Evolutionary conservation across 2,113 vertebrate genomes (phyloP).

Genomic region (Bolborhynchus lineola): DNA sequence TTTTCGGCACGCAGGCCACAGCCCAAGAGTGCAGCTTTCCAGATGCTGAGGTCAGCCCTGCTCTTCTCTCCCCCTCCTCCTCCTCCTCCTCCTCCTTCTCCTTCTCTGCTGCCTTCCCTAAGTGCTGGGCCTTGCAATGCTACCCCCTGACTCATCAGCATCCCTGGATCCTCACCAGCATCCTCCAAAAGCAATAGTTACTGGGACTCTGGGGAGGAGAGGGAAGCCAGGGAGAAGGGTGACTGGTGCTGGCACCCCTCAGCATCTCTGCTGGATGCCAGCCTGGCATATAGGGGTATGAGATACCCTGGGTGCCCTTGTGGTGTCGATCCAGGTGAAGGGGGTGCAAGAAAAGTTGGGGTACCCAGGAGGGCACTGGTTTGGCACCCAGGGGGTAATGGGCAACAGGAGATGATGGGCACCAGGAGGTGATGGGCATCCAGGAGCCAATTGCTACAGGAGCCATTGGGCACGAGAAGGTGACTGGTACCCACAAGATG

Average conservation of each 20-base stretch:
- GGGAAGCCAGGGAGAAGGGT: not conserved
- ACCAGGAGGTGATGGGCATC: not conserved
- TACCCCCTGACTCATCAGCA: not conserved
- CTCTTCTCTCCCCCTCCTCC: not conserved
- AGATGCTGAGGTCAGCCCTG: conserved; percentile 78
- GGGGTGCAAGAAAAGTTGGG: not conserved
- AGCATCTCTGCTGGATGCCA: not conserved
- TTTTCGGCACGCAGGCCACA: conserved; percentile 77
- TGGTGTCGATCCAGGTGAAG: not conserved
- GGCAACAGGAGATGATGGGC: not conserved
- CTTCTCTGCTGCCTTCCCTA: not conserved
- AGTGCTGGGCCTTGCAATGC: not conserved
- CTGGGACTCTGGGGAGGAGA: not conserved
- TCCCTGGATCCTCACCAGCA: not conserved
- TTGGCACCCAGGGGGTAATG: not conserved
- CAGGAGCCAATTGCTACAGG: not conserved
- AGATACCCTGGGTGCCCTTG: not conserved
- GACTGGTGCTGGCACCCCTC: fast-evolving
- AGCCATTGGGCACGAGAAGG: not conserved
- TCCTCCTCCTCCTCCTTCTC: not conserved
- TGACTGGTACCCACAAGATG: not conserved
- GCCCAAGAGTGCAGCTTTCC: conserved; percentile 79
- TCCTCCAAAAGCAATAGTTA: fast-evolving
- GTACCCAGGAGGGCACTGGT: not conserved
- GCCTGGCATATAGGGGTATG: not conserved